These are phyloP conservation scores for Zaprionus ornatus DNA, from an alignment of 1,140 invertebrate genomes.

Conservation along the genomic window DNA sequence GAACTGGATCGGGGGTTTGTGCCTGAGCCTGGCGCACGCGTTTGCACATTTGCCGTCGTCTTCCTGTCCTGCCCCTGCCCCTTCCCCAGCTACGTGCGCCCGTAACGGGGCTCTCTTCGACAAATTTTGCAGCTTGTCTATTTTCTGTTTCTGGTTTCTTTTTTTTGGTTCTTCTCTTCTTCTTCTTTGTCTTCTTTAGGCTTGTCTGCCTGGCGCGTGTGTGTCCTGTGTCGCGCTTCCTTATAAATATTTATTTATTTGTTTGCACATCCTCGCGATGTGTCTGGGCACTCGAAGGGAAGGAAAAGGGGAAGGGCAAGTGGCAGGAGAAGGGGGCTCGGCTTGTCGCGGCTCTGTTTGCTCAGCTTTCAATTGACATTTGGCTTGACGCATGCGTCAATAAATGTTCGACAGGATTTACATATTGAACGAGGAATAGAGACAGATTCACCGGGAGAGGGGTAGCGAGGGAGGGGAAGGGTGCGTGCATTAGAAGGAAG, in stretches of 20 bases:
- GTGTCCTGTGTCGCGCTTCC: constrained; percentile 58
- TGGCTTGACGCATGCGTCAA: constrained; percentile 42
- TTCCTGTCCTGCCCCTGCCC: constrained; percentile 42
- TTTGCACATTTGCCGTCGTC: constrained; percentile 61
- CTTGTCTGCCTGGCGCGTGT: constrained; percentile 51
- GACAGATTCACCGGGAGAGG: background rate
- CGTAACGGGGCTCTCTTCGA: constrained; percentile 21
- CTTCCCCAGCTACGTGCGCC: background rate
- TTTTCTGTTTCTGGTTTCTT: background rate
- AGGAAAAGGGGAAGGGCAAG: background rate
- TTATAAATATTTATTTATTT: constrained; percentile 66
- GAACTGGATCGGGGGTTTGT: constrained; percentile 6
- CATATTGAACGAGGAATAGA: constrained; percentile 41
- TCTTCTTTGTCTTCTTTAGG: background rate
- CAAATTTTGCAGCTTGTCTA: constrained; percentile 72
- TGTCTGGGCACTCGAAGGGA: background rate
- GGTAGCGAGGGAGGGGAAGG: no score
- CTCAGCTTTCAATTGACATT: constrained; percentile 69
- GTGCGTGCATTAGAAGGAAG: background rate
- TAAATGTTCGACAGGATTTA: constrained; percentile 25
- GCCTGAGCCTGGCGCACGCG: constrained; percentile 57
- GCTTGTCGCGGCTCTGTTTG: constrained; percentile 45
- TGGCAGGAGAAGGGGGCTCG: background rate
- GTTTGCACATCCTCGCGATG: constrained; percentile 60
- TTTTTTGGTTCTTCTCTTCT: background rate